Percentiles rank a stretch among this genome's conserved stretches.
Conservation (phyloP, 2,113 vertebrate genomes). For the Mola mola region DNA sequence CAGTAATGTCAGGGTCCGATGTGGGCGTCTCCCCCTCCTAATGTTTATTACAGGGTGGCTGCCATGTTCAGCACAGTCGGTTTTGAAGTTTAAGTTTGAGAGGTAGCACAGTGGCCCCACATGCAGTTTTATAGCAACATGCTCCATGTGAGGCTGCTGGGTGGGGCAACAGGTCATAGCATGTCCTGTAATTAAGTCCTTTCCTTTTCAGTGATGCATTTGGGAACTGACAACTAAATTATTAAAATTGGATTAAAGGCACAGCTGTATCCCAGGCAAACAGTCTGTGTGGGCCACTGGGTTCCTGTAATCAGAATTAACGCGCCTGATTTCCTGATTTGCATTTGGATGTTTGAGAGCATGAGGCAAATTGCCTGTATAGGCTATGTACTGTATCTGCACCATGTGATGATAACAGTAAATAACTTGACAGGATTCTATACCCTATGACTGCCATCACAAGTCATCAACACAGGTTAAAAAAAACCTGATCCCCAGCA, state of each 20-base stretch:
- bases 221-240: slow-evolving; percentile 27
- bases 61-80: slow-evolving; percentile 22
- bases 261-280: not conserved
- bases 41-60: slow-evolving; percentile 62
- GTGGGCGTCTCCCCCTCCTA: slow-evolving; percentile 45
- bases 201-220: slow-evolving; percentile 32
- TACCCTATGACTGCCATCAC: too few species aligned
- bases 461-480: too few species aligned
- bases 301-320: too few species aligned
- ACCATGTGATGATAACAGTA: too few species aligned
- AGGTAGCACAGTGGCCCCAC: slow-evolving; percentile 64
- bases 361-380: too few species aligned
- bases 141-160: slow-evolving; percentile 62
- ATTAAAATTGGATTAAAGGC: slow-evolving; percentile 20
- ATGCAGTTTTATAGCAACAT: slow-evolving; percentile 56
- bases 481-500: slow-evolving; percentile 12
- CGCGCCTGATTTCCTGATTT: too few species aligned
- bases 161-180: slow-evolving; percentile 65
- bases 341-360: too few species aligned
- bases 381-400: too few species aligned
- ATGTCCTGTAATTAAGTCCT: slow-evolving; percentile 58
- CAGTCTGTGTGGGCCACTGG: too few species aligned
- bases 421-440: too few species aligned
- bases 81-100: slow-evolving; percentile 74
- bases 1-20: slow-evolving; percentile 58